Conservation (phyloP, 2,888 invertebrate species). For the Orthosia incerta region DNA sequence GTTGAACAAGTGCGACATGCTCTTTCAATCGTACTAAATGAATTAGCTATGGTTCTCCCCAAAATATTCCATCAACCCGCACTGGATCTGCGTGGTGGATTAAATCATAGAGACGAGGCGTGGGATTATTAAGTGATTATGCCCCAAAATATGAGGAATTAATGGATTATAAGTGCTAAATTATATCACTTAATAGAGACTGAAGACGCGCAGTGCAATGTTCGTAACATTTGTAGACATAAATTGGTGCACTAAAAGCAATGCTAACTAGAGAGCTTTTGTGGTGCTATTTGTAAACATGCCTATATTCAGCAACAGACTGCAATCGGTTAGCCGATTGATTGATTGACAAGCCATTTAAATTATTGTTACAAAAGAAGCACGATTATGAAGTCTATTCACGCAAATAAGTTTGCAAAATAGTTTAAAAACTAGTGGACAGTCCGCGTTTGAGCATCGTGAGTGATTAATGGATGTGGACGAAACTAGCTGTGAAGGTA, state of each 20-base stretch:
- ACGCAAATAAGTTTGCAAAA: slow-evolving; percentile 38
- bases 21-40: neutral
- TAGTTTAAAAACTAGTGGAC: slow-evolving; percentile 32
- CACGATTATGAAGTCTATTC: slow-evolving; percentile 20
- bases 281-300: neutral
- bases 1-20: slow-evolving; percentile 1
- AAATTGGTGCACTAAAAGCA: neutral
- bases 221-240: neutral
- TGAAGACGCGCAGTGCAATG: neutral
- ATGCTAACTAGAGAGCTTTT: slow-evolving; percentile 1
- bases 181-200: neutral
- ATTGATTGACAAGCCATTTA: slow-evolving; percentile 39
- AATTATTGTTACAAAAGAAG: slow-evolving; percentile 10
- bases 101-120: neutral
- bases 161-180: neutral
- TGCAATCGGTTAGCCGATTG: slow-evolving; percentile 12
- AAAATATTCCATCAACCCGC: neutral
- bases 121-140: neutral
- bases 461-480: slow-evolving; percentile 49
- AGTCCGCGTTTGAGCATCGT: slow-evolving; percentile 19
- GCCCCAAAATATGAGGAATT: neutral
- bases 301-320: neutral
- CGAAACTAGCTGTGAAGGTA: slow-evolving; percentile 30
- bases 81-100: too few relatives aligned
- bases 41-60: neutral